Percentiles rank a stretch among this genome's conserved stretches.
These are phyloP conservation scores for Bujurquina vittata DNA, from an alignment of 2,113 vertebrate genomes.

Conservation along the genomic window DNA sequence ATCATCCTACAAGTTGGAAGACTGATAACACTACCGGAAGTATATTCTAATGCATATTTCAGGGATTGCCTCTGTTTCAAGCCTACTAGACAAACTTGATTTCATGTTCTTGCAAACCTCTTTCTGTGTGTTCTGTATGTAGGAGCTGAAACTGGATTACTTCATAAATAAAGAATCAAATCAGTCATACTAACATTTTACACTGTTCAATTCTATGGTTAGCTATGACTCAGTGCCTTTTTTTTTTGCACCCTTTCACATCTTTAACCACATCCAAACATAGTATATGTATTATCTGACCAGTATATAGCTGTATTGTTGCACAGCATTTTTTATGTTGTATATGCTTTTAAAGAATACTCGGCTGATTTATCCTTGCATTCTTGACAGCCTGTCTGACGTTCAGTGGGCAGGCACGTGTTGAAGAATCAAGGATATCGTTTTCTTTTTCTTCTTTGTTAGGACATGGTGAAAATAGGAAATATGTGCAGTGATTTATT, in stretches of 20 bases:
- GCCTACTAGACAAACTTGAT: not conserved
- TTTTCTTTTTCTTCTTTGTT: not conserved
- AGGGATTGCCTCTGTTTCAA: not conserved
- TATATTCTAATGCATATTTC: not conserved
- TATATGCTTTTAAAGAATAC: not conserved
- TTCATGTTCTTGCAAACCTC: not conserved
- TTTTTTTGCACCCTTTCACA: not conserved
- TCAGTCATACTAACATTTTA: not conserved
- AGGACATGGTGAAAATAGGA: not conserved
- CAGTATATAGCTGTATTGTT: not conserved
- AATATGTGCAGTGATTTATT: not conserved
- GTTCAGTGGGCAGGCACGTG: not conserved
- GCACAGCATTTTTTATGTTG: not conserved
- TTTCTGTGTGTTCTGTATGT: not conserved
- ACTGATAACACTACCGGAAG: not conserved
- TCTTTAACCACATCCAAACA: not conserved
- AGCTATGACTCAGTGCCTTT: not conserved
- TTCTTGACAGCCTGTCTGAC: not conserved
- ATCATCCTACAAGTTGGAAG: not conserved
- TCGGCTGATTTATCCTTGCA: not conserved
- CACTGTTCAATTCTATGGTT: not conserved
- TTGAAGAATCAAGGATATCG: not conserved
- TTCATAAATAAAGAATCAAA: not conserved
- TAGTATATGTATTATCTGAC: not conserved
- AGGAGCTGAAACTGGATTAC: not conserved